A percentile compares a stretch with the other conserved stretches of the same genome.
These are phyloP conservation scores for Tokudaia muenninki DNA, from an alignment of 2,797 vertebrate genomes.

Conservation along the genomic window DNA sequence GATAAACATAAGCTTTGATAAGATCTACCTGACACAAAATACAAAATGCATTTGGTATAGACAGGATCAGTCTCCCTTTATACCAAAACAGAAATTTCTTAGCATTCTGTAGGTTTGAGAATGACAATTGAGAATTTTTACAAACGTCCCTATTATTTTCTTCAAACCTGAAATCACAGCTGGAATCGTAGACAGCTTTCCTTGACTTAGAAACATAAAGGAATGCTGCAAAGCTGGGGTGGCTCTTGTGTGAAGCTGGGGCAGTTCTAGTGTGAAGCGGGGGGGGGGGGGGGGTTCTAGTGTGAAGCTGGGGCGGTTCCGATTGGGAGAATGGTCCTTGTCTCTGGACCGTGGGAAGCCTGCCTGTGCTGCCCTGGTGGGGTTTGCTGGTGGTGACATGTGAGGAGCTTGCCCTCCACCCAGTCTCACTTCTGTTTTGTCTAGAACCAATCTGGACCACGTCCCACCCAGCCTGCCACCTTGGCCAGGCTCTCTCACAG, in stretches of 20 bases:
- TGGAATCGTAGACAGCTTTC: slow-evolving; percentile 41
- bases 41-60: neutral
- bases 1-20: neutral
- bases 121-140: neutral
- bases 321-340: neutral
- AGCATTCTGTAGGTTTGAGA: neutral
- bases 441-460: neutral
- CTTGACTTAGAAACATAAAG: neutral
- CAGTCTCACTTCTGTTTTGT: slow-evolving; percentile 2
- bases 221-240: no score
- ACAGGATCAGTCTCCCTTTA: neutral
- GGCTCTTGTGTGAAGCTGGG: no score
- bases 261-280: no score
- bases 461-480: neutral
- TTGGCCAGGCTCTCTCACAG: neutral
- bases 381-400: neutral
- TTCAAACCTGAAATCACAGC: slow-evolving; percentile 18
- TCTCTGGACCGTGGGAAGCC: neutral
- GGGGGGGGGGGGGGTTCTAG: no score
- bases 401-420: neutral
- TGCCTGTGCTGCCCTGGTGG: neutral
- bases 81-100: neutral
- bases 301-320: neutral
- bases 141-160: neutral
- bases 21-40: neutral